Percentiles rank a stretch among this genome's conserved stretches.
phyloP scores from a whole-genome alignment of 2,797 vertebrate genomes.

The Sebastes itinus region DNA sequence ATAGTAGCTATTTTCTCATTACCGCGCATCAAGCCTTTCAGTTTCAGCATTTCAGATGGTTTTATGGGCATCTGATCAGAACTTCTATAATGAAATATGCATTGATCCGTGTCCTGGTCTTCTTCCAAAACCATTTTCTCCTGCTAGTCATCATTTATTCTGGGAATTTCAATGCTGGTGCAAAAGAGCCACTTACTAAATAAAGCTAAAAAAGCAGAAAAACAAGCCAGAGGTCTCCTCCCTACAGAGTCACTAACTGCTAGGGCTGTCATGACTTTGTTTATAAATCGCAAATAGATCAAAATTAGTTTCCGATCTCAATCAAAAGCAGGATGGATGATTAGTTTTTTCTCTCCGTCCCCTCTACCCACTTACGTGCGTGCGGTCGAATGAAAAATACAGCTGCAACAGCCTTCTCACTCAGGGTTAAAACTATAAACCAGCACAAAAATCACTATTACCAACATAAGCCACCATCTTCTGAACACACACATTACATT shows the following conservation, averaged over 20 bases:
- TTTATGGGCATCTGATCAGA: conserved; percentile 13
- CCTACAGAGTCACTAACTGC: not conserved
- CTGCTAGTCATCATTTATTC: not conserved
- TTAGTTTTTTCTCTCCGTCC: no score
- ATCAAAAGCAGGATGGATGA: no score
- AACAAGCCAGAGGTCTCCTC: not conserved
- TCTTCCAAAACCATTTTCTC: not conserved
- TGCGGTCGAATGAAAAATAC: no score
- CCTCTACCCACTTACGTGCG: no score
- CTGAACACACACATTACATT: no score
- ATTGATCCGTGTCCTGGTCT: not conserved
- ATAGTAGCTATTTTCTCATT: conserved; percentile 21
- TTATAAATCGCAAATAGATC: no score
- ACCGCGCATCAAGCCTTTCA: conserved; percentile 8
- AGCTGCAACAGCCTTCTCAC: no score
- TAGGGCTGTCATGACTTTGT: no score
- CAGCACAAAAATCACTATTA: no score
- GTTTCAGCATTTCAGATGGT: conserved; percentile 5
- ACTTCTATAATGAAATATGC: conserved; percentile 9
- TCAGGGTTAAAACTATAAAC: no score
- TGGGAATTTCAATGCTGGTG: not conserved
- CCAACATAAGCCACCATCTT: no score
- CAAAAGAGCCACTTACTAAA: conserved; percentile 4
- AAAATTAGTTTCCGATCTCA: no score
- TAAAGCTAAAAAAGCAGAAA: not conserved